These are phyloP conservation scores for Orgyia antiqua DNA, from an alignment of 2,888 invertebrate genomes.

Conservation along the genomic window DNA sequence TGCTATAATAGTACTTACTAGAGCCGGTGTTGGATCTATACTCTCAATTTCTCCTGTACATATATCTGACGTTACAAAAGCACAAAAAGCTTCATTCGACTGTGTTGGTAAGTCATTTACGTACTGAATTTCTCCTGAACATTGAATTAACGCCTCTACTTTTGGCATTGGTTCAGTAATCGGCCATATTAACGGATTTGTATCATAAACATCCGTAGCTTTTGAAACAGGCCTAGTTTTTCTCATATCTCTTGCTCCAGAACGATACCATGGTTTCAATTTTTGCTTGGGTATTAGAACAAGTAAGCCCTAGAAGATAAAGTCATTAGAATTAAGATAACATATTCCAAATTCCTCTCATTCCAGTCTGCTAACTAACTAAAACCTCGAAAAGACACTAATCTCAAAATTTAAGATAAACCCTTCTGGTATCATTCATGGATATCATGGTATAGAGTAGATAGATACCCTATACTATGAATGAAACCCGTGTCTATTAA, in stretches of 20 bases:
- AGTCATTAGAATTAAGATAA: too few species aligned
- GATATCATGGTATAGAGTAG: too few species aligned
- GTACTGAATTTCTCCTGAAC: conserved; percentile 82
- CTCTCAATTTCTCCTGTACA: conserved; percentile 76
- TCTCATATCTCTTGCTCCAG: conserved; percentile 68
- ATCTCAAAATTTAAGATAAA: too few species aligned
- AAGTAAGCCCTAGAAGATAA: conserved; percentile 64
- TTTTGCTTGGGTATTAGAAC: conserved; percentile 63
- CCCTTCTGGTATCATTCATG: too few species aligned
- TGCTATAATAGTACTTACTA: conserved; percentile 74
- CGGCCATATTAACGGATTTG: conserved; percentile 81
- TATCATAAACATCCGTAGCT: conserved; percentile 80
- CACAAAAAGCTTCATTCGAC: conserved; percentile 81
- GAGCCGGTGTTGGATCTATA: conserved; percentile 80
- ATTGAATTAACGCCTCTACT: conserved; percentile 79
- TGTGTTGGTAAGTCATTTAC: conserved; percentile 78
- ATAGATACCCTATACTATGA: too few species aligned
- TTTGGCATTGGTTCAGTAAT: conserved; percentile 82
- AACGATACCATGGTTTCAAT: conserved; percentile 62
- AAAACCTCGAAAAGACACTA: too few species aligned
- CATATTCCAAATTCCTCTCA: too few species aligned
- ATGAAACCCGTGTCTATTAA: too few species aligned
- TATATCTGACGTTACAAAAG: conserved; percentile 78
- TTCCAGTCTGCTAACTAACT: too few species aligned
- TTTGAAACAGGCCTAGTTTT: conserved; percentile 77